Percentiles rank a stretch among this genome's conserved stretches.
Evolutionary conservation across 2,888 invertebrate species (phyloP).

Genomic region (Eucera pruinosa): DNA sequence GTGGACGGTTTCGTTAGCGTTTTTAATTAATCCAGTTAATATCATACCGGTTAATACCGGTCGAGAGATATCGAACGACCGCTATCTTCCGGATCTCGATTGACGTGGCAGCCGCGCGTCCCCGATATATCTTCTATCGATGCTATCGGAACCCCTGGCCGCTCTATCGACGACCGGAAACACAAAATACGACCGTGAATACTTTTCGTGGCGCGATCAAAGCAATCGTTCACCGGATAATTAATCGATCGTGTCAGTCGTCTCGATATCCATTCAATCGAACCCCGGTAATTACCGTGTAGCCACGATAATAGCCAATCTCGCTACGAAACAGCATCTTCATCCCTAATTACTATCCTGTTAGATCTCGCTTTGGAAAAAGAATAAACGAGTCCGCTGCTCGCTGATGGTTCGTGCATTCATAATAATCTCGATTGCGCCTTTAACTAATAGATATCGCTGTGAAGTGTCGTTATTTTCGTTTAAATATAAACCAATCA

Average conservation of each 20-base stretch:
- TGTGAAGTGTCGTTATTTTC: too few species aligned
- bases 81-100: slow-evolving; percentile 64
- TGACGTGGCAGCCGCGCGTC: slow-evolving; percentile 69
- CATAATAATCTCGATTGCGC: too few species aligned
- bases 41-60: slow-evolving; percentile 52
- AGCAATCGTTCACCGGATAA: slow-evolving; percentile 49
- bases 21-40: slow-evolving; percentile 54
- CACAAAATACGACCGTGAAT: slow-evolving; percentile 52
- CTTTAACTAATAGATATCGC: too few species aligned
- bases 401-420: too few species aligned
- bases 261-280: slow-evolving; percentile 23
- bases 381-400: too few species aligned
- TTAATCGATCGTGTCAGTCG: slow-evolving; percentile 52
- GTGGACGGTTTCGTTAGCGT: too few species aligned
- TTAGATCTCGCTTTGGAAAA: not conserved
- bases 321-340: not conserved
- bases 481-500: too few species aligned
- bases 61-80: slow-evolving; percentile 63
- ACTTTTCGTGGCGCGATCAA: slow-evolving; percentile 45
- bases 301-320: too few species aligned
- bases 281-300: slow-evolving; percentile 16
- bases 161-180: slow-evolving; percentile 53
- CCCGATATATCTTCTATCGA: slow-evolving; percentile 71
- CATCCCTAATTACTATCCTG: slow-evolving; percentile 9
- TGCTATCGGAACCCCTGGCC: slow-evolving; percentile 41